Conservation (phyloP, 2,797 vertebrate species). For the Acanthis flammea region DNA sequence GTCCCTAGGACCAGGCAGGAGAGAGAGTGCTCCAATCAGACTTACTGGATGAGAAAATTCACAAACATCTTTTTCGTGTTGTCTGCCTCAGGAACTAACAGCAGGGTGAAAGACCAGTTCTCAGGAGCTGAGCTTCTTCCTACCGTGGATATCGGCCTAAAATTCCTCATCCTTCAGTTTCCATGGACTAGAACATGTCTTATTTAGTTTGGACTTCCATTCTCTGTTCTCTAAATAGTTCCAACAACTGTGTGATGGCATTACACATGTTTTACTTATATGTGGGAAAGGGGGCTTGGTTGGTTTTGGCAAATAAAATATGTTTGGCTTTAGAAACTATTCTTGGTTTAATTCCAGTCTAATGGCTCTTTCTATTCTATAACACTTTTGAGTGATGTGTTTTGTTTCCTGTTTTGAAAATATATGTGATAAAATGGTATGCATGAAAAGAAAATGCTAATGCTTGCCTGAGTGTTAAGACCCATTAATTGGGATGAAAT, state of each 20-base stretch:
- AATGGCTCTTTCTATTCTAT: neutral
- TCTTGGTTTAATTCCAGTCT: neutral
- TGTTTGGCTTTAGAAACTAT: neutral
- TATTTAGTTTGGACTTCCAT: neutral
- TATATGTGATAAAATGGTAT: neutral
- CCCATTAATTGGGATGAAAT: neutral
- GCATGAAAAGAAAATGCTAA: neutral
- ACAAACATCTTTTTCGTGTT: neutral
- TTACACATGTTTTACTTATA: neutral
- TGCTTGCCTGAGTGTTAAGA: neutral
- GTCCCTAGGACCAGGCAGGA: neutral
- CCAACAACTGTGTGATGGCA: neutral
- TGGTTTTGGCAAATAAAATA: neutral
- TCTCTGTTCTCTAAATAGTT: neutral
- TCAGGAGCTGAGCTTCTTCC: neutral
- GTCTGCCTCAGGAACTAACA: neutral
- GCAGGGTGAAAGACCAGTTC: neutral
- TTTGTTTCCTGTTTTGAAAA: neutral
- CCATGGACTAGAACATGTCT: accelerated
- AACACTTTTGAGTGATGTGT: neutral
- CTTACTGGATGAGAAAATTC: neutral
- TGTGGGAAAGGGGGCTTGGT: neutral
- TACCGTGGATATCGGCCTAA: neutral
- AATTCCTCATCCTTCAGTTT: neutral
- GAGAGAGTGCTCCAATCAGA: neutral